A percentile compares a stretch with the other conserved stretches of the same genome.
Conservation (phyloP, 2,797 vertebrate genomes). For the Lepus townsendii region DNA sequence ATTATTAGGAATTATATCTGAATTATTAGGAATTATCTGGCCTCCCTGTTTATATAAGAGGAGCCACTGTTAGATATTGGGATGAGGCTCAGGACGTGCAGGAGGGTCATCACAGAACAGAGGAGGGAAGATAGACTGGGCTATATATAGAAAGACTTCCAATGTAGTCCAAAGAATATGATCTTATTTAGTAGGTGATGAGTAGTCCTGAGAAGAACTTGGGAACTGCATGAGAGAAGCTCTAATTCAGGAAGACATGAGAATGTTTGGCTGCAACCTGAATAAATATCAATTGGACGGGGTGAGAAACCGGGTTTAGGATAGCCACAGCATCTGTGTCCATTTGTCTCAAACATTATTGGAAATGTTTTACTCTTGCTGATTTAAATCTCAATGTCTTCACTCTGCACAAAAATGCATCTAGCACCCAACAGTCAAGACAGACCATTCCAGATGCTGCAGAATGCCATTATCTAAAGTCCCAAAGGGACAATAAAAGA, state of each 20-base stretch:
- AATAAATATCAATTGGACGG: neutral
- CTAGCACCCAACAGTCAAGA: neutral
- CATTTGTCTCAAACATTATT: constrained; percentile 19
- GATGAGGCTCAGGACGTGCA: neutral
- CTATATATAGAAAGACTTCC: neutral
- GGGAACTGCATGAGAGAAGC: neutral
- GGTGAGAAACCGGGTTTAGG: neutral
- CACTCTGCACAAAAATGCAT: neutral
- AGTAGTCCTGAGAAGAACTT: neutral
- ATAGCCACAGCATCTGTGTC: neutral
- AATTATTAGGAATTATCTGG: neutral
- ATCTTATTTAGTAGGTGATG: neutral
- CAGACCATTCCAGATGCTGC: neutral
- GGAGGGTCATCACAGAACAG: neutral
- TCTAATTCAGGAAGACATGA: neutral
- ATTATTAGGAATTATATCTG: no score
- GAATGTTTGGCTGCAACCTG: neutral
- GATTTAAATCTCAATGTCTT: constrained; percentile 53
- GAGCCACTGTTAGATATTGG: neutral
- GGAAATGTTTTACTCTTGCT: constrained; percentile 40
- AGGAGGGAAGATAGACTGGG: rapidly evolving
- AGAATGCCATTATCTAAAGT: constrained; percentile 17
- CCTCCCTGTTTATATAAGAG: neutral
- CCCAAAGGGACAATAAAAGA: constrained; percentile 48
- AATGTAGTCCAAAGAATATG: neutral